These are phyloP conservation scores for Cacoxenus indagator DNA, from an alignment of 2,888 invertebrate genomes.

Conservation along the genomic window DNA sequence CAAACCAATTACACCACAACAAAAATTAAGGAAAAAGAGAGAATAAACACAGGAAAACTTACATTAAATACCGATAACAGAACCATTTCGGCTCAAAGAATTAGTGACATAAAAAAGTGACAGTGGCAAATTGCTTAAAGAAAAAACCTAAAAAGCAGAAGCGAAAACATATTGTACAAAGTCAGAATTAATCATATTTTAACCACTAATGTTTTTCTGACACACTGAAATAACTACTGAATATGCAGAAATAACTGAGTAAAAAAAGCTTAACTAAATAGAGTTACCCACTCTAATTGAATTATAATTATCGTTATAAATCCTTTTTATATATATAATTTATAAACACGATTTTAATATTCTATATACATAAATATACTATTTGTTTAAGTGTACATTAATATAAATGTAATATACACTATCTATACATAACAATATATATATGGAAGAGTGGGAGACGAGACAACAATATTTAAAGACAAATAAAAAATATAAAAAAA, in stretches of 20 bases:
- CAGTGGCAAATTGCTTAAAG: too few relatives aligned
- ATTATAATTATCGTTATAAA: too few relatives aligned
- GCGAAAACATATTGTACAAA: not conserved
- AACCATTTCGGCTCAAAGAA: too few relatives aligned
- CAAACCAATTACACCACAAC: too few relatives aligned
- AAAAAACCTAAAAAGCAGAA: too few relatives aligned
- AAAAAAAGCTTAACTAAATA: slow-evolving; percentile 20
- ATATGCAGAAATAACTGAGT: slow-evolving; percentile 4
- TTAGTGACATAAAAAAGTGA: too few relatives aligned
- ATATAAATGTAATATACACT: slow-evolving; percentile 42
- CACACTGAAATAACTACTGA: not conserved
- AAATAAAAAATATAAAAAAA: slow-evolving; percentile 16
- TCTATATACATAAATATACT: slow-evolving; percentile 21
- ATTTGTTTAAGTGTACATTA: slow-evolving; percentile 33
- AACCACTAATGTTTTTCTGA: not conserved
- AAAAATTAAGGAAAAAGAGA: too few relatives aligned
- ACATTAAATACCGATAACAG: too few relatives aligned
- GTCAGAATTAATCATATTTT: not conserved
- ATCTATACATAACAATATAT: not conserved
- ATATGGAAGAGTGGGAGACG: not conserved
- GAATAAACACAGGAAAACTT: too few relatives aligned
- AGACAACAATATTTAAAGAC: slow-evolving; percentile 18
- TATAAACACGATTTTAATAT: slow-evolving; percentile 25
- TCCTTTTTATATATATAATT: slow-evolving; percentile 14
- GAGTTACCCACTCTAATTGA: too few relatives aligned